Evolutionary conservation across 2,797 vertebrate species (phyloP).

Genomic region (Cuniculus paca): DNA sequence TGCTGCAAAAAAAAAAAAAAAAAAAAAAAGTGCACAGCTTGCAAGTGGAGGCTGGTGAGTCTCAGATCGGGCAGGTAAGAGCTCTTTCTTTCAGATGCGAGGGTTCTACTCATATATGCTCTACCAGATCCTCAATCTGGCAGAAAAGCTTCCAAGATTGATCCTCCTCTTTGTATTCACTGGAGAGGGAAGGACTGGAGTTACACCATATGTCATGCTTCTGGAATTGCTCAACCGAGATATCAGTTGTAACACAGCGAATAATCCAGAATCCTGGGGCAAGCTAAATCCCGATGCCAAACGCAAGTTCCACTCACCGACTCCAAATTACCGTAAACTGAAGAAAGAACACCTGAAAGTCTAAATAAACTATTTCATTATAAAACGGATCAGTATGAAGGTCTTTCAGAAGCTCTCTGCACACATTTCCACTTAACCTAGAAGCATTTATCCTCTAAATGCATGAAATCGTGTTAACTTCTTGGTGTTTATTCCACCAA

Average conservation of each 20-base stretch:
- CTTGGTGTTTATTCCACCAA: constrained; percentile 74
- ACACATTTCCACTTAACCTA: constrained; percentile 83
- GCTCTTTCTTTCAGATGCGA: neutral
- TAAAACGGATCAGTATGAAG: constrained; percentile 80
- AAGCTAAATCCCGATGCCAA: neutral
- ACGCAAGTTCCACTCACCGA: constrained; percentile 91
- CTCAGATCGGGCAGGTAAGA: too few species aligned
- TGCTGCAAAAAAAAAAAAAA: too few species aligned
- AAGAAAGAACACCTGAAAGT: constrained; percentile 96
- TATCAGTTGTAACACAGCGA: neutral
- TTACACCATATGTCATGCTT: neutral
- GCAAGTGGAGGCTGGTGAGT: neutral
- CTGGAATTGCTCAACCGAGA: neutral
- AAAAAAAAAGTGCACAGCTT: neutral
- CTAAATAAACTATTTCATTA: constrained; percentile 85
- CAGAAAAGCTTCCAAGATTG: neutral
- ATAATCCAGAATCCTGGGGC: neutral
- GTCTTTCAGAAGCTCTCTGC: constrained; percentile 85
- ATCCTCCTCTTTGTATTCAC: neutral
- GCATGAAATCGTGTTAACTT: constrained; percentile 77
- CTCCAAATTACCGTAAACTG: constrained; percentile 94
- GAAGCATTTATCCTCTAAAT: constrained; percentile 79
- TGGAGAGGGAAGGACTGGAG: neutral
- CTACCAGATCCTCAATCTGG: too few species aligned
- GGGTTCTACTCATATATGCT: neutral